phyloP scores from a whole-genome alignment of 2,888 invertebrate genomes.

The Aphodius sticticus region DNA sequence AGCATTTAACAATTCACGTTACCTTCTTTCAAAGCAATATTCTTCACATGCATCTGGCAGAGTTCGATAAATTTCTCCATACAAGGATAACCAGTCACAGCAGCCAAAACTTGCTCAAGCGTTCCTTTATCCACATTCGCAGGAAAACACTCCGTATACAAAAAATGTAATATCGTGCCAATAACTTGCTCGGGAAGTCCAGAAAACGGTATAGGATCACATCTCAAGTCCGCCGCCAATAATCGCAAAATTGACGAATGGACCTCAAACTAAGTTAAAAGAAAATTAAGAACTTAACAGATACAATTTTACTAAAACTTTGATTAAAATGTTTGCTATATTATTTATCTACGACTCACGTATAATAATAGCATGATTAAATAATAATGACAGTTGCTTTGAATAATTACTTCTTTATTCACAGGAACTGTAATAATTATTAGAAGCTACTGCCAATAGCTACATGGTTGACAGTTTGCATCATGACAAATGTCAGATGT shows the following conservation, averaged over 20 bases:
- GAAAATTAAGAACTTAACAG: constrained; percentile 5
- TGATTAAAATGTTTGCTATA: too few relatives aligned
- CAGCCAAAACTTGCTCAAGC: constrained; percentile 65
- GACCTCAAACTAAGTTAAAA: constrained; percentile 59
- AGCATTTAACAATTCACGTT: constrained; percentile 49
- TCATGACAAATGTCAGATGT: too few relatives aligned
- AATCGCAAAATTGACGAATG: constrained; percentile 67
- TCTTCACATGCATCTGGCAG: constrained; percentile 69
- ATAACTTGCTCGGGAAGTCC: constrained; percentile 69
- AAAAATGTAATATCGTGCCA: constrained; percentile 68
- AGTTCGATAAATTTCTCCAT: constrained; percentile 65
- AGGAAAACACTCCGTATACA: constrained; percentile 72
- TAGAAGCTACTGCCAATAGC: too few relatives aligned
- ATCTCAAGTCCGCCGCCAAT: constrained; percentile 64
- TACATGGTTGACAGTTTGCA: too few relatives aligned
- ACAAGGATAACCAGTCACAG: constrained; percentile 64
- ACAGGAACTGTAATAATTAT: too few relatives aligned
- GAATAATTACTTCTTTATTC: too few relatives aligned
- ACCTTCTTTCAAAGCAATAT: constrained; percentile 72
- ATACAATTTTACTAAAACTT: neutral
- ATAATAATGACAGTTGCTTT: too few relatives aligned
- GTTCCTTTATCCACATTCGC: constrained; percentile 66
- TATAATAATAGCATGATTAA: too few relatives aligned
- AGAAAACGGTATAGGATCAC: constrained; percentile 64
- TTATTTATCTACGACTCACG: too few relatives aligned